Base-by-base conservation (phyloP, 2,113 vertebrate species). In the Orthonyx spaldingii region DNA sequence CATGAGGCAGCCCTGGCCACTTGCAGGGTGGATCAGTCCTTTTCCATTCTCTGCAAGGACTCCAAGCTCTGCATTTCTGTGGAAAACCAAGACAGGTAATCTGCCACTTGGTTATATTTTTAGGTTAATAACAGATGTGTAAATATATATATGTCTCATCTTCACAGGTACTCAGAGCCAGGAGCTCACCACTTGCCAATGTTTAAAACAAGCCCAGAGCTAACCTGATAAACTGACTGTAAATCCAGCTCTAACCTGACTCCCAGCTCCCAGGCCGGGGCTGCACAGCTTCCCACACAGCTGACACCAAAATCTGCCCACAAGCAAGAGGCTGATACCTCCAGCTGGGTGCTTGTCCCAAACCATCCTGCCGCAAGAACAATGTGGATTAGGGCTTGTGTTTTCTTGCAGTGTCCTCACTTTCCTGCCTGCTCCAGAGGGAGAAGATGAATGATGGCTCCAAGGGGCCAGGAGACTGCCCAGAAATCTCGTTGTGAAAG, bases 51-150 rank as follows among this genome's bases (percentile, higher is more conserved):
- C 68, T 90, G 68, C 68, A 66, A 72, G 72, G 50, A 71, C 50
- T 81, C 53, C 70, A 50, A 93, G 69, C 47, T 42, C 53, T 60
- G 46, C 53, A 83, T 89, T 78, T 68, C 87, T 66, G 59, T 66
- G 59, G 37, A 22, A 83, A 89, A 78, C 14, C 24, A 79, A 41
- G 39, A 14, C 66, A 95, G 84, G 66, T 91, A 74, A 96, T 95
- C 87, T 90, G 77, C 65, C 42, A 46, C 76, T 77, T 44, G 28
- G 24, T 94, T 95, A 12, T 94, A 96, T 93, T 97, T 96, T 97
- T 93, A 97, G 77, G 78, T 77, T 93, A 94, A 89, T 92, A 94
- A 68, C 95, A 96, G 96, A 87, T 93, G 94, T 92, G 91, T 94
- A 93, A 96, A 94, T 39, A 88, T 75, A 89, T 74, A 44, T 72